These are phyloP conservation scores for Calidris pugnax DNA, from an alignment of 2,113 vertebrate genomes.

Conservation along the genomic window DNA sequence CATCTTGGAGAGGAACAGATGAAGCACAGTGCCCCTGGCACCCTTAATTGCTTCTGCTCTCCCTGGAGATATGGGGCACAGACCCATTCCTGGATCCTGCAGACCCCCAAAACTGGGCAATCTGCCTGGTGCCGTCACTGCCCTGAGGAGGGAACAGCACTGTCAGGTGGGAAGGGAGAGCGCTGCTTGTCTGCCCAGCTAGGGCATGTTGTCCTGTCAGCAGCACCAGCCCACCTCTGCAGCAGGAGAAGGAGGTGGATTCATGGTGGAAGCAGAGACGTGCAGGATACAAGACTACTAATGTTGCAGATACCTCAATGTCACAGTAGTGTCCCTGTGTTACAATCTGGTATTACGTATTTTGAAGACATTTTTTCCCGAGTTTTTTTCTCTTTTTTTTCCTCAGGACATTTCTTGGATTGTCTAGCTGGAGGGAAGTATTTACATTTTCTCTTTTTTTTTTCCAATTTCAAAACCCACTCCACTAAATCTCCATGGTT, in stretches of 20 bases:
- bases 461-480: neutral
- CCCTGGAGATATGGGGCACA: neutral
- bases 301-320: neutral
- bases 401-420: neutral
- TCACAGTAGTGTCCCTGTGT: neutral
- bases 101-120: fast-evolving
- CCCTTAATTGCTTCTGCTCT: neutral
- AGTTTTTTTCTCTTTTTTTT: neutral
- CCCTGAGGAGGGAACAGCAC: neutral
- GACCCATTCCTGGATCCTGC: neutral
- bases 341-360: neutral
- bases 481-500: neutral
- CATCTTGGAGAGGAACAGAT: neutral
- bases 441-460: neutral
- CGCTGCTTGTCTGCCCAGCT: fast-evolving
- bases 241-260: neutral
- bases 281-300: neutral
- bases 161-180: neutral
- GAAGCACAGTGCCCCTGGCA: fast-evolving
- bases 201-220: neutral
- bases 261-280: neutral
- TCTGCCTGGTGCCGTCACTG: neutral
- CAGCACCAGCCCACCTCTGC: neutral
- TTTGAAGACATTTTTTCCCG: neutral
- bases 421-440: neutral